Evolutionary conservation across 1,140 invertebrate genomes (phyloP), one percentile per base, ranked within the genome.

Genomic region (Bombus impatiens): DNA sequence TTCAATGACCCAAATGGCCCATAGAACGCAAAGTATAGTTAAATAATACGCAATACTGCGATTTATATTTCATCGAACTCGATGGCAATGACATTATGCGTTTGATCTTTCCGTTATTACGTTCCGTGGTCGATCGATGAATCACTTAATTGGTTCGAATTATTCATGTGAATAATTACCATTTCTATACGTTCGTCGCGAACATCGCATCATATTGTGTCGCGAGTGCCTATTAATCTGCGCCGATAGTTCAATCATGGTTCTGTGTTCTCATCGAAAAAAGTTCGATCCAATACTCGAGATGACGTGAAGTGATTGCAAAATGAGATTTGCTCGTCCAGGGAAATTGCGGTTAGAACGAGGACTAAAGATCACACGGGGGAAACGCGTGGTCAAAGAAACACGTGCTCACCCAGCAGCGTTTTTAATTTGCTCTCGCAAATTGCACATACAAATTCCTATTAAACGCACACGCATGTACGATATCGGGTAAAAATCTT

Each of bases 91-190:
- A 53, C 5, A 22, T 53, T 53, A 53, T 22, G 1, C 5, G 18
- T 53, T 53, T 53, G 47, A 53, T 53, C 47, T 53, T 53, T 53
- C 18, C 18, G 47, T 53, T 53, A 53, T 53, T 53, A 53, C 47
- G 18, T 53, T 53, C 18, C 47, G 18, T 22, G 1, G 18, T 53
- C 5, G 47, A 53, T 53, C 47, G 18, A 22, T 22, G 47, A 53
- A 53, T 53, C 47, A 53, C 44, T 37, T 40, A 53, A 32, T n/a
- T 22, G 18, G 28, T 2, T 22, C 25, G 74, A 77, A 78, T 78
- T 83, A 68, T 83, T 83, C 82, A 83, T 57, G 22, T 22, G 25
- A 25, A 47, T 76, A 83, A 78, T 70, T 83, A 83, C 82, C 62
- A 83, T 83, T 78, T 83, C 77, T 53, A 83, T 77, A 67, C 35